These are phyloP conservation scores for Criorhina ranunculi DNA, from an alignment of 2,888 invertebrate genomes.

Conservation along the genomic window DNA sequence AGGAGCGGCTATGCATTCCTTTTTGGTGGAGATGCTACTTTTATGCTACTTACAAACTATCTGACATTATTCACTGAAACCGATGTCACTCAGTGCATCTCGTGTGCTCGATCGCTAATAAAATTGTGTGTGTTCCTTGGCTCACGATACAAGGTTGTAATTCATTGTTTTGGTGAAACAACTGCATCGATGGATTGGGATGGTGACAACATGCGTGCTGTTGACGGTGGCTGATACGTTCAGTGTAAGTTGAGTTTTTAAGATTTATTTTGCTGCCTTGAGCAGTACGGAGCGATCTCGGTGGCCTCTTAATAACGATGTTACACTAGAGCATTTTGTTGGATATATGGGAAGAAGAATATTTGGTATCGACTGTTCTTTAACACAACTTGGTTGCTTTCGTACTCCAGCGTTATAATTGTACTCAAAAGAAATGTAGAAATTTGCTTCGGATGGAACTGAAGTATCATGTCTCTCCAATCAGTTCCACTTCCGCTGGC, in stretches of 20 bases:
- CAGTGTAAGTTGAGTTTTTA: not conserved
- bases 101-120: conserved; percentile 57
- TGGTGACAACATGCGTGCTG: conserved; percentile 40
- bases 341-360: too few relatives aligned
- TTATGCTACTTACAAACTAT: conserved; percentile 71
- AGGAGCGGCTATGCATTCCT: conserved; percentile 50
- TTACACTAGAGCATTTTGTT: too few relatives aligned
- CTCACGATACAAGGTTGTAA: conserved; percentile 58
- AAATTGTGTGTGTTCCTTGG: conserved; percentile 37
- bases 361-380: too few relatives aligned
- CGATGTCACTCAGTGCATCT: conserved; percentile 60
- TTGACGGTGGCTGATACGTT: not conserved
- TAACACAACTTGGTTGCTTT: too few relatives aligned
- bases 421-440: too few relatives aligned
- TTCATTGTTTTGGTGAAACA: conserved; percentile 67
- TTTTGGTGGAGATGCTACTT: conserved; percentile 40
- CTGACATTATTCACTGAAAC: conserved; percentile 56
- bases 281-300: too few relatives aligned
- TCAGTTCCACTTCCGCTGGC: too few relatives aligned
- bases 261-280: not conserved
- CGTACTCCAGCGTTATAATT: too few relatives aligned
- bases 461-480: too few relatives aligned
- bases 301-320: too few relatives aligned
- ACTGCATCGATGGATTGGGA: conserved; percentile 36
- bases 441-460: too few relatives aligned